These are phyloP conservation scores for Melospiza georgiana DNA, from an alignment of 2,113 vertebrate species.

Conservation along the genomic window DNA sequence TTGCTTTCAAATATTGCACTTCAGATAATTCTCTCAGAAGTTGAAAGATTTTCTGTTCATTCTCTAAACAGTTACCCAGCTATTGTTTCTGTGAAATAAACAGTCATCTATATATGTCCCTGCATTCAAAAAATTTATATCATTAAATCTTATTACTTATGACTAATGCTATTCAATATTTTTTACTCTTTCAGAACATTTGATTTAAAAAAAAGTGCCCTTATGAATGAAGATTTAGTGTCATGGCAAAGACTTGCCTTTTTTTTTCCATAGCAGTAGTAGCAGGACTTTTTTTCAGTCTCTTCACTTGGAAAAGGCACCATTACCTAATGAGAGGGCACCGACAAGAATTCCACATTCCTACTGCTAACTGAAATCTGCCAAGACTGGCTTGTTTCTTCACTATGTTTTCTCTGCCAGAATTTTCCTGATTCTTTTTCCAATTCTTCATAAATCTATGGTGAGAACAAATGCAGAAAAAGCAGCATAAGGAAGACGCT, in stretches of 20 bases:
- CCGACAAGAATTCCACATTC: constrained; percentile 43
- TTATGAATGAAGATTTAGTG: constrained; percentile 11
- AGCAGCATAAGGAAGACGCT: constrained; percentile 59
- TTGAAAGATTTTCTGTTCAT: background rate
- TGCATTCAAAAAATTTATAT: background rate
- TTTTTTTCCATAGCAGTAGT: background rate
- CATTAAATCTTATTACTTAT: background rate
- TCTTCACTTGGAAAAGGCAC: constrained; percentile 51
- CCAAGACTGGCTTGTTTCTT: constrained; percentile 63
- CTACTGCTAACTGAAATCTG: constrained; percentile 63
- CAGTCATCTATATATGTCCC: too few relatives aligned
- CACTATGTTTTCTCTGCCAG: constrained; percentile 51
- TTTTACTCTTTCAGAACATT: background rate
- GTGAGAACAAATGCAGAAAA: constrained; percentile 68
- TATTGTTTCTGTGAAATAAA: background rate
- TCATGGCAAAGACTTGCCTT: background rate
- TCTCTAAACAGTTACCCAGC: background rate
- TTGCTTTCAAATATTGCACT: background rate
- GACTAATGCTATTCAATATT: background rate
- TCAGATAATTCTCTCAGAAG: background rate
- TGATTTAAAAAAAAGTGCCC: background rate
- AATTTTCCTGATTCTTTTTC: constrained; percentile 65
- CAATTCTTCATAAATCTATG: constrained; percentile 57
- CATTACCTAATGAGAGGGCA: constrained; percentile 64
- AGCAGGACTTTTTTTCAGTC: background rate